Conservation (phyloP, 2,888 invertebrate genomes). For the Apamea crenata region DNA sequence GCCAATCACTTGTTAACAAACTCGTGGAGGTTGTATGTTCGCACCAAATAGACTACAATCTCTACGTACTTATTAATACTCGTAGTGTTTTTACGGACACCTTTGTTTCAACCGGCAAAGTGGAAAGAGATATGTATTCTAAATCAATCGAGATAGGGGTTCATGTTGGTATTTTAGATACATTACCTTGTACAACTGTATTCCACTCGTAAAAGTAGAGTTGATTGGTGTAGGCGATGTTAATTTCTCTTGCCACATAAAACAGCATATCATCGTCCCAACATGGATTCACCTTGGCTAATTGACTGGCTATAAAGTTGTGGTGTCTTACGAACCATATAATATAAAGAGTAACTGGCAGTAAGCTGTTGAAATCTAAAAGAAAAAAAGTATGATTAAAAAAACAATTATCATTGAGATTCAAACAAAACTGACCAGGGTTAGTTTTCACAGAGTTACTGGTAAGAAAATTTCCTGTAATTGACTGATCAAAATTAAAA, state of each 20-base stretch:
- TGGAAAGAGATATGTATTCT: too few species aligned
- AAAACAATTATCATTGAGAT: not conserved
- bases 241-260: conserved; percentile 70
- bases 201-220: conserved; percentile 70
- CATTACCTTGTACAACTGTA: conserved; percentile 34
- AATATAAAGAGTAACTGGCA: conserved; percentile 1
- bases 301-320: conserved; percentile 67
- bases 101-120: too few species aligned
- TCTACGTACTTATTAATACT: too few species aligned
- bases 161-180: not conserved
- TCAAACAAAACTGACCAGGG: too few species aligned
- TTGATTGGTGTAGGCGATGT: conserved; percentile 67
- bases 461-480: too few species aligned
- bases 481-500: too few species aligned
- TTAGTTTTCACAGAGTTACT: too few species aligned
- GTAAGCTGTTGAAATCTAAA: conserved; percentile 25
- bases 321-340: conserved; percentile 70
- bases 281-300: conserved; percentile 71
- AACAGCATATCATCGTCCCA: conserved; percentile 74
- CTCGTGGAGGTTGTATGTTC: too few species aligned
- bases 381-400: not conserved
- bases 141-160: too few species aligned
- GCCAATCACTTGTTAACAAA: too few species aligned
- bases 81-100: too few species aligned
- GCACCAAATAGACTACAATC: too few species aligned